Base-by-base conservation (phyloP, 2,888 invertebrate genomes). In the Unio delphinus region DNA sequence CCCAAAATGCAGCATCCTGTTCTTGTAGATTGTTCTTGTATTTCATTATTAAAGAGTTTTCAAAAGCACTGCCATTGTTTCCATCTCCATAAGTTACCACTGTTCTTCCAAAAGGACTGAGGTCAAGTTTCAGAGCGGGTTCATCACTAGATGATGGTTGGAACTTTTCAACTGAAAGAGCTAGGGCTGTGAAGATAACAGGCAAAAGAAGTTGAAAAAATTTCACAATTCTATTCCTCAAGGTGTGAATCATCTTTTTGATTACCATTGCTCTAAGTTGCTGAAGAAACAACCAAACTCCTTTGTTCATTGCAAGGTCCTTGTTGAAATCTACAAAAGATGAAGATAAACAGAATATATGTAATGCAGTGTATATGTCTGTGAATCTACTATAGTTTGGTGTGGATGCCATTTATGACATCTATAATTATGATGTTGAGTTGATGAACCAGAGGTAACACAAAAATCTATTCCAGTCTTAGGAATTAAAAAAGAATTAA, bases 211-310 rank as follows among this genome's bases (percentile, higher is more conserved):
- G 90, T 90, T 82, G 80, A 0, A 84, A 81, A 1, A 87, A 34
- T 3, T 88, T 90, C 5, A 95, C 85, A 63, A 93, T 87, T 91
- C 93, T 93, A 26, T 94, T 94, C 6, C 95, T 92, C 54, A 91
- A 87, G 68, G 93, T 92, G 64, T 93, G 92, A 6, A 93, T 86
- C 55, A 89, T 88, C 82, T 94, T 92, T 86, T 95, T 95, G 56
- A 93, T 88, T 86, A 94, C 90, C 90, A 94, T 93, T 0, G 94
- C 94, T 30, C 88, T 83, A 75, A 93, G 91, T 81, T 94, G 94
- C 72, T 93, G 92, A n/a, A 89, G 68, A 0, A 91, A 78, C 4
- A 94, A 87, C 0, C 82, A 45, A 0, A 82, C 59, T 6, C 90
- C 90, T 30, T 75, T 68, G 23, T 73, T 75, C 63, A 82, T 83